Conservation (phyloP, 2,797 vertebrate genomes). For the Notoglanidium macrostoma region DNA sequence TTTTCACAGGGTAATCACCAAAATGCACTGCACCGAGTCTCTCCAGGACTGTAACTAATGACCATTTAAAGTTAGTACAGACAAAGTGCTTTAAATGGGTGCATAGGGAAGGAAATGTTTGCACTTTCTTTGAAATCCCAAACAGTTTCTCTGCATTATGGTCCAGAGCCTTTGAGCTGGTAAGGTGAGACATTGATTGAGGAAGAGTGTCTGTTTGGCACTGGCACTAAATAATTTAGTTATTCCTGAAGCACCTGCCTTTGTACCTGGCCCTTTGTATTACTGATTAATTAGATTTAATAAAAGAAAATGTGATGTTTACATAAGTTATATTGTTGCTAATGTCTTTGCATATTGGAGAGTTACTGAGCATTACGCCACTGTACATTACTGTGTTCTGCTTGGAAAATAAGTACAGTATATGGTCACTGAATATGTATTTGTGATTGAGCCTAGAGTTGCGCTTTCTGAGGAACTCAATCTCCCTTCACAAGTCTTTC, state of each 20-base stretch:
- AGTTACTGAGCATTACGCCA: not conserved
- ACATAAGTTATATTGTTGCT: not conserved
- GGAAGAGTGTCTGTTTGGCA: slow-evolving; percentile 62
- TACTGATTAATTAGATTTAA: slow-evolving; percentile 53
- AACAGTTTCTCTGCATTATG: slow-evolving; percentile 18
- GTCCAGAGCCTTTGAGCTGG: slow-evolving; percentile 32
- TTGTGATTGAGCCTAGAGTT: not conserved
- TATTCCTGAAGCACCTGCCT: slow-evolving; percentile 37
- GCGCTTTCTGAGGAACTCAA: slow-evolving; percentile 30
- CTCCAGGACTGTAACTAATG: not conserved
- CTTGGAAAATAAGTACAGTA: not conserved
- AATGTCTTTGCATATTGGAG: not conserved
- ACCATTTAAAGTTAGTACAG: not conserved
- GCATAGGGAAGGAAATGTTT: not conserved
- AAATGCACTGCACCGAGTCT: not conserved
- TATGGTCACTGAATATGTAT: not conserved
- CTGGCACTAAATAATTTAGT: slow-evolving; percentile 74
- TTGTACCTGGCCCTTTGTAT: slow-evolving; percentile 55
- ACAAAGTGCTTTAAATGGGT: not conserved
- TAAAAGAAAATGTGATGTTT: not conserved
- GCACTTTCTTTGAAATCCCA: slow-evolving; percentile 3
- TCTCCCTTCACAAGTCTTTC: slow-evolving; percentile 27
- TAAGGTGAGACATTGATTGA: slow-evolving; percentile 68
- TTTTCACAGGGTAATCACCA: not conserved
- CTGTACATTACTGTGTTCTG: not conserved